Evolutionary conservation across 1,140 invertebrate species (phyloP).

Genomic region (Matsumurasca onukii): DNA sequence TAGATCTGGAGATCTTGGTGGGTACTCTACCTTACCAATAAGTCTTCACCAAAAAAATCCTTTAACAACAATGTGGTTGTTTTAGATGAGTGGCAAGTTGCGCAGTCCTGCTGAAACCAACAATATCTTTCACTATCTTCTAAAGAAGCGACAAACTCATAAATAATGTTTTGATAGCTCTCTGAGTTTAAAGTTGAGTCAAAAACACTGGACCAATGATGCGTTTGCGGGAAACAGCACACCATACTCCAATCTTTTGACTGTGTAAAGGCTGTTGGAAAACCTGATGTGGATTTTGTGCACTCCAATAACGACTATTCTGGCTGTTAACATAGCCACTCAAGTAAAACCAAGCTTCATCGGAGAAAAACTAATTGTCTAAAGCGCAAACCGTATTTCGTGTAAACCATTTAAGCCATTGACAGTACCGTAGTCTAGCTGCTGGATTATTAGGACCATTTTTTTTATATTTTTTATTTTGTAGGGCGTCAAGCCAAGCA

Average conservation of each 20-base stretch:
- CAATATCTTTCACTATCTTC: too few relatives aligned
- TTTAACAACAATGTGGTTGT: too few relatives aligned
- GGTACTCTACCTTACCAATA: too few relatives aligned
- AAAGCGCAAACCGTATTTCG: background rate
- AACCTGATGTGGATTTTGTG: too few relatives aligned
- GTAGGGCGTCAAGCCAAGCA: background rate
- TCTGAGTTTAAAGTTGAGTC: too few relatives aligned
- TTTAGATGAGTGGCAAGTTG: too few relatives aligned
- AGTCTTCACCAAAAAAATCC: too few relatives aligned
- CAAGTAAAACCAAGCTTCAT: too few relatives aligned
- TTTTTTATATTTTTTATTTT: background rate
- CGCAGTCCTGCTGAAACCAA: too few relatives aligned
- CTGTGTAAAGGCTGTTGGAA: conserved; percentile 1
- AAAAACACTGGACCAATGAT: background rate
- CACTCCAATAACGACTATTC: conserved; percentile 1
- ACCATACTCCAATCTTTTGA: conserved; percentile 2
- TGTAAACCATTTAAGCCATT: conserved; percentile 1
- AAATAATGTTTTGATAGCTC: too few relatives aligned
- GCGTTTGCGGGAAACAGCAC: background rate
- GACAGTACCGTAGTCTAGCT: background rate
- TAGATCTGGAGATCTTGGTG: too few relatives aligned
- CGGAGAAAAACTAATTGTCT: background rate
- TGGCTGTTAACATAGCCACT: conserved; percentile 1
- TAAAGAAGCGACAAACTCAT: too few relatives aligned
- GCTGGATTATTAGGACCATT: background rate